These are phyloP conservation scores for Urosaurus nigricauda DNA, from an alignment of 2,797 vertebrate species.

Conservation along the genomic window DNA sequence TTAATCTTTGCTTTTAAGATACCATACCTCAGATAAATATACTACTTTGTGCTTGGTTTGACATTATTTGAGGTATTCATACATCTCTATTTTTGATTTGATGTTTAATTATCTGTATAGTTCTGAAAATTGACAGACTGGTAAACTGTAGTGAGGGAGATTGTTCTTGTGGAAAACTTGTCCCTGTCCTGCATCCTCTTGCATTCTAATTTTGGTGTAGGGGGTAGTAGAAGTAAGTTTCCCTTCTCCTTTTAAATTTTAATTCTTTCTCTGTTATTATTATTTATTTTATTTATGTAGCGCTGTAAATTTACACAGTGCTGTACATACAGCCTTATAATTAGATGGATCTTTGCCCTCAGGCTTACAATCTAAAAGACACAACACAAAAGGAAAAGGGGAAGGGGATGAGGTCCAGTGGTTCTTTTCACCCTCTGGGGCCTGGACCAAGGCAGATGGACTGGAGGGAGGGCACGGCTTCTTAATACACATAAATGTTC, in stretches of 20 bases:
- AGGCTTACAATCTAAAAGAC: too few relatives aligned
- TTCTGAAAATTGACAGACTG: conserved; percentile 2
- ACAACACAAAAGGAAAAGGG: too few relatives aligned
- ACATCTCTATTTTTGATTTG: not conserved
- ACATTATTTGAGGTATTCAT: not conserved
- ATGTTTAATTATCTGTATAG: not conserved
- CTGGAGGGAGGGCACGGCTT: too few relatives aligned
- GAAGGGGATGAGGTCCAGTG: too few relatives aligned
- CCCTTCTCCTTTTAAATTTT: not conserved
- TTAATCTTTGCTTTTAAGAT: not conserved
- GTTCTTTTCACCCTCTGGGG: too few relatives aligned
- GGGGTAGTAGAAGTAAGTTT: not conserved
- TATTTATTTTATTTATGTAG: too few relatives aligned
- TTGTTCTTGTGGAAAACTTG: not conserved
- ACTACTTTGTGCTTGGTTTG: not conserved
- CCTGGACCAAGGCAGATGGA: too few relatives aligned
- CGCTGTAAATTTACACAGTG: too few relatives aligned
- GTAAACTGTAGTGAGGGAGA: not conserved
- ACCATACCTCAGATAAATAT: not conserved
- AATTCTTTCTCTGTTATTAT: not conserved
- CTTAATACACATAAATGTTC: too few relatives aligned
- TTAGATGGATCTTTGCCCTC: too few relatives aligned
- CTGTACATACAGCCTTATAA: too few relatives aligned
- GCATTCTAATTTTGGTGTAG: not conserved
- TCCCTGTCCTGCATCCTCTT: not conserved